phyloP scores from a whole-genome alignment of 2,797 vertebrate species.

The Distichodus sexfasciatus region DNA sequence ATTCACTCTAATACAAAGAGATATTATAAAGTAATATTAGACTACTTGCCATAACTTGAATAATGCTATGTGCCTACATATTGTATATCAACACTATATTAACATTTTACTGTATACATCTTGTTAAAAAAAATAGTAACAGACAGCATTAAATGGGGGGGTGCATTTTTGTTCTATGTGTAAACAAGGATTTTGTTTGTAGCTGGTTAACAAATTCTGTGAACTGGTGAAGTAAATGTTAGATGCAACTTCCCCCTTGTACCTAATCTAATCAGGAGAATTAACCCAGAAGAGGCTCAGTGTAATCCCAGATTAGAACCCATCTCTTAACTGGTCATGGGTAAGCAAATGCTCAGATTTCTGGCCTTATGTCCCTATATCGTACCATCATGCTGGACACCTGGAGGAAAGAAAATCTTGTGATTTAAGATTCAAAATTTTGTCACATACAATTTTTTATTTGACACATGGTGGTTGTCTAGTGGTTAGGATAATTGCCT shows the following conservation, averaged over 20 bases:
- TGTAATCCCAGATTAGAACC: slow-evolving; percentile 59
- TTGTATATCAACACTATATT: no score
- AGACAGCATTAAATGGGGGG: neutral
- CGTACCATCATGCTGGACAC: slow-evolving; percentile 55
- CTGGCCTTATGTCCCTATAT: slow-evolving; percentile 53
- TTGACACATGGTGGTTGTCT: no score
- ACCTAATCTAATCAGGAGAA: slow-evolving; percentile 33
- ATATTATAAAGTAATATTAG: no score
- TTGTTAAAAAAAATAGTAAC: neutral
- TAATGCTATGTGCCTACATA: no score
- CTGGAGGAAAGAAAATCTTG: slow-evolving; percentile 4
- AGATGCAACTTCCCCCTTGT: neutral
- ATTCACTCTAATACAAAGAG: no score
- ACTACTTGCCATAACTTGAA: no score
- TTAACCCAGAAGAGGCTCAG: slow-evolving; percentile 23
- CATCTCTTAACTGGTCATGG: slow-evolving; percentile 22
- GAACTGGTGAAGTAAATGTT: neutral
- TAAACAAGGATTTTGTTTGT: neutral
- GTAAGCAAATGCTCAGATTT: slow-evolving; percentile 37
- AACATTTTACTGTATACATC: no score
- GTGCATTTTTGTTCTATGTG: no score
- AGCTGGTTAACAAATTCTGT: neutral
- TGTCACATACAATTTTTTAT: no score
- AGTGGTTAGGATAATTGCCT: no score
- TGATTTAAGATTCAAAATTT: neutral